Base-by-base conservation (phyloP, 2,797 vertebrate genomes). In the Hydrolagus colliei region DNA sequence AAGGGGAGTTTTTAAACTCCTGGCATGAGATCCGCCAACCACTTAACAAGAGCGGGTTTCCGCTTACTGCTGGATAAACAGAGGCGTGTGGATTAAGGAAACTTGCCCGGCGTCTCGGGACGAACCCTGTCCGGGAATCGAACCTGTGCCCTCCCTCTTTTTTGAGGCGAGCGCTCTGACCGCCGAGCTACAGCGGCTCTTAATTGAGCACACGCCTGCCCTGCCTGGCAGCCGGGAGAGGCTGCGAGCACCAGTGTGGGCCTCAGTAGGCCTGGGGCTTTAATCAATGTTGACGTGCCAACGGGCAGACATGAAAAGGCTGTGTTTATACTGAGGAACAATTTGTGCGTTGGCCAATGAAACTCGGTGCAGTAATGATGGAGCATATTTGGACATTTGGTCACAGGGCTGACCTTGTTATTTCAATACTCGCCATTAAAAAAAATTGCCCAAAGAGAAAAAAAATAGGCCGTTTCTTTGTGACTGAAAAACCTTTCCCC, bases 181-280 rank as follows among this genome's bases (percentile, higher is more conserved):
- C 41, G 6, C 41, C 6, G 41, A 52, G 41, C 41, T 52, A 52
- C 41, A 52, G 41, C 41, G 3, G 41, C 41, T 52, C 95, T 95
- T 98, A 97, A 99, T 98, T 96, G 96, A 95, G 96, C 93, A 96
- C 95, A 97, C 96, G 96, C 27, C 27, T 0, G 27, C 27, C 27
- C 27, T 27, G 27, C 6, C 41, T 52, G 94, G 92, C 89, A 87
- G 91, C 92, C 89, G 92, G 91, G 93, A 94, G 94, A 95, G 94
- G 93, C 91, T 93, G 92, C 94, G 95, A 52, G 41, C 41, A 1
- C 91, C 93, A 89, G 88, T 93, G 91, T 94, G 94, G 95, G 94
- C 96, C 94, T 94, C 91, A 52, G 41, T 85, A 73, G 92, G 93
- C 93, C 90, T 91, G 88, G 87, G 88, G 88, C 89, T 89, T 92